These are phyloP conservation scores for Dipodomys spectabilis DNA, from an alignment of 2,113 vertebrate species.

Conservation along the genomic window DNA sequence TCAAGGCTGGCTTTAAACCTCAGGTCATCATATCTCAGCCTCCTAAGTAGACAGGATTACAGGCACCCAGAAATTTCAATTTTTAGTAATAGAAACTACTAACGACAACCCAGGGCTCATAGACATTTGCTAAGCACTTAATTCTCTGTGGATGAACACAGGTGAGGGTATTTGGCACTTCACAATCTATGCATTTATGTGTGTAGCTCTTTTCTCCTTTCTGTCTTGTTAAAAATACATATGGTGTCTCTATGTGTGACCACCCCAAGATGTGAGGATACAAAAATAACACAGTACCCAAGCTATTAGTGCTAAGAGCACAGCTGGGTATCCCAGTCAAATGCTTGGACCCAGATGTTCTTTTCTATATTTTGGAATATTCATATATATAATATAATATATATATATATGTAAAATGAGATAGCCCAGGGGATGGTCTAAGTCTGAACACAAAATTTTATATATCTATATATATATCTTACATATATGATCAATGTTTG, in stretches of 20 bases:
- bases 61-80: too few species aligned
- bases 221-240: not conserved
- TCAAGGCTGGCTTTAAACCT: too few species aligned
- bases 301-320: too few species aligned
- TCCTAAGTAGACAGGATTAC: too few species aligned
- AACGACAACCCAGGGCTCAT: conserved; percentile 7
- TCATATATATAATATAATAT: not conserved
- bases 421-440: not conserved
- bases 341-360: not conserved
- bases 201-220: not conserved
- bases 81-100: not conserved
- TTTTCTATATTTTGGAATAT: not conserved
- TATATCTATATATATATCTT: too few species aligned
- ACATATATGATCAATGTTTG: too few species aligned
- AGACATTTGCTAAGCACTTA: not conserved
- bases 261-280: not conserved
- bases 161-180: not conserved
- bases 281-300: not conserved
- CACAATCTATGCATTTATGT: not conserved
- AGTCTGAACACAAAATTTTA: not conserved
- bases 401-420: not conserved
- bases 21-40: too few species aligned
- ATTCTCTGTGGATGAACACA: not conserved
- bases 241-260: not conserved
- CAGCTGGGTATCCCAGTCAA: not conserved